These are phyloP conservation scores for Rhagonycha lutea DNA, from an alignment of 2,888 invertebrate species.

Conservation along the genomic window DNA sequence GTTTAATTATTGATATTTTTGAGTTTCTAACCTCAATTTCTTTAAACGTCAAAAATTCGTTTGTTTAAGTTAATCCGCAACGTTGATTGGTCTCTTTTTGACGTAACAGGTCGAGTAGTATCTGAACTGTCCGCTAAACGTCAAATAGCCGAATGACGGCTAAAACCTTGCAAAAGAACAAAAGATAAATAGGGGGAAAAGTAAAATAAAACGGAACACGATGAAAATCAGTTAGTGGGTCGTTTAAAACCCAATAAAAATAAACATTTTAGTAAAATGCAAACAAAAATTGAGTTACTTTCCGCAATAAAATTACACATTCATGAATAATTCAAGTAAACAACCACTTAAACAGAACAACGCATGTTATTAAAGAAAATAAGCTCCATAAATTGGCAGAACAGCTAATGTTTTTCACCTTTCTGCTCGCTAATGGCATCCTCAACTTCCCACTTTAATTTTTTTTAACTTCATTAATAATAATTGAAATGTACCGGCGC, in stretches of 20 bases:
- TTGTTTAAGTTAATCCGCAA: background rate
- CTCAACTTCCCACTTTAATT: background rate
- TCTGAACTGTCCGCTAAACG: background rate
- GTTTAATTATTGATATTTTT: background rate
- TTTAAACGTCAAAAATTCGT: background rate
- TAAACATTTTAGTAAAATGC: background rate
- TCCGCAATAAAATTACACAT: background rate
- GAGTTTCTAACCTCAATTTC: background rate
- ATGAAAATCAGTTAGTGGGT: background rate
- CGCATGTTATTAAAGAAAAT: conserved; percentile 2
- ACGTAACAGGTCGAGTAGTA: background rate
- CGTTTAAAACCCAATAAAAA: background rate
- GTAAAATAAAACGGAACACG: background rate
- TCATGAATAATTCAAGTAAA: conserved; percentile 1
- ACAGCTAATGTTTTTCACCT: background rate
- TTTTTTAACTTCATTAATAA: background rate
- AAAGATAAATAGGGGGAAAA: background rate
- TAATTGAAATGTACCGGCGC: background rate
- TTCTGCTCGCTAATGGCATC: background rate
- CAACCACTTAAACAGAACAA: conserved; percentile 1
- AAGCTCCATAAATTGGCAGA: background rate
- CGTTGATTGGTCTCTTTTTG: background rate
- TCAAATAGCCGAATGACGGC: background rate
- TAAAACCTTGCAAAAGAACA: background rate
- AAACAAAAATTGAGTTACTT: background rate